Base-by-base conservation (phyloP, 2,888 invertebrate genomes). In the Hydropsyche betteni region DNA sequence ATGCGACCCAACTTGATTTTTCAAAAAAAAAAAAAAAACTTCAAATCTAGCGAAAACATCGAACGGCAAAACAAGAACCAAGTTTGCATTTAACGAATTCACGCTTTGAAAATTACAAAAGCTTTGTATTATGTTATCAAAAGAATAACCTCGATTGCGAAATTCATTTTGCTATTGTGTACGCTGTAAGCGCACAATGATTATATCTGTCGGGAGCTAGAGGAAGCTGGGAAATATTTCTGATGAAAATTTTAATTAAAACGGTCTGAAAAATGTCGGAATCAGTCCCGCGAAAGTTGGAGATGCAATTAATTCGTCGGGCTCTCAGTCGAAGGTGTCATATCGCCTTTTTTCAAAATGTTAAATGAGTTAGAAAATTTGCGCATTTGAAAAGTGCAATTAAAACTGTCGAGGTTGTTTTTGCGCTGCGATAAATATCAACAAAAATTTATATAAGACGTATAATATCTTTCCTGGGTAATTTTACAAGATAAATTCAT, bases 171-270 rank as follows among this genome's bases (percentile, higher is more conserved):
- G 5, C 4, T 58, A 16, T 58, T 58, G 53, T 12, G 53, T 24
- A 24, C 58, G 24, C 8, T 58, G 14, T 24, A 16, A 53, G 14
- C 7, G 12, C 24, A 16, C 58, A 16, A 24, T 24, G 58, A 14
- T 24, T 16, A 24, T 24, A 58, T 58, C 58, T 58, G 58, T 58
- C 58, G 24, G 24, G 16, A 8, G 58, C 58, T 16, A n/a, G 53
- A 16, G 58, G 16, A 58, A 16, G 16, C 58, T 24, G 58, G 24
- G 4, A 58, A 58, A 58, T 58, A 58, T 58, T 58, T 53, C 16
- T 58, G 58, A 58, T 58, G 58, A 16, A 58, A 58, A 58, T 58
- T 58, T 58, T 58, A 58, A 58, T 58, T 24, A 58, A 58, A 58
- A 58, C 14, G 16, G 24, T 58, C 14, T 24, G 58, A 24, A 58